Evolutionary conservation across 2,888 invertebrate species (phyloP), one percentile per base, ranked within the genome.

Genomic region (Pristionchus japonicus): DNA sequence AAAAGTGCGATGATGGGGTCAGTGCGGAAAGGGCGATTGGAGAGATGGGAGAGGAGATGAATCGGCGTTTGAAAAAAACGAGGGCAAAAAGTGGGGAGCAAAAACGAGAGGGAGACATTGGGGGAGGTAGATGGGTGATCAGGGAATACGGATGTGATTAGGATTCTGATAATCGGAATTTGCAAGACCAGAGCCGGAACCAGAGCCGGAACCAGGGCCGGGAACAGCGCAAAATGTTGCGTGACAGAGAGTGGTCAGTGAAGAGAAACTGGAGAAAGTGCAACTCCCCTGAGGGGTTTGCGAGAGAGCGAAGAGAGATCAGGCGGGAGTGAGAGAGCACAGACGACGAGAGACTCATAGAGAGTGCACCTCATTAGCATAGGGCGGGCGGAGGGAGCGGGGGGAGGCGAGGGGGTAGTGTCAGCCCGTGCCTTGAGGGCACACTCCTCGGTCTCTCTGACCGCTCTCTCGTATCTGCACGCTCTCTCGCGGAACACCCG

Each of bases 391-490:
- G 43, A 20, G 20, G 70, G 43, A 11, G 43, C 43, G 43, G 43
- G 17, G 43, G 82, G 43, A 23, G 82, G 49, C 52, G 49, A 27
- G 77, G 70, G 70, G 3, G 37, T n/a, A 49, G 80, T 83, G 82
- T 83, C 82, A 83, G 82, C 43, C 82, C 37, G 82, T 83, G 82
- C 82, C 82, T 83, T 34, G 82, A 83, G 82, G 82, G 82, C 52
- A 83, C 82, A 80, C 80, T 31, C 80, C 27, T 49, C 52, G 6
- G 4, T 27, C 52, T 52, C 52, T 52, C 82, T 17, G 2, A 34
- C 27, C 31, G 17, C 49, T 83, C 82, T 49, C 37, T 83, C 82
- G 20, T 43, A 43, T 43, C 77, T 23, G n/a, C 77, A 13, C 34
- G 27, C n/a, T 43, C 77, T 47, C 43, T 77, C 77, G 43, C 43